Conservation (phyloP, 2,888 invertebrate species). For the Hoplodrina blanda region DNA sequence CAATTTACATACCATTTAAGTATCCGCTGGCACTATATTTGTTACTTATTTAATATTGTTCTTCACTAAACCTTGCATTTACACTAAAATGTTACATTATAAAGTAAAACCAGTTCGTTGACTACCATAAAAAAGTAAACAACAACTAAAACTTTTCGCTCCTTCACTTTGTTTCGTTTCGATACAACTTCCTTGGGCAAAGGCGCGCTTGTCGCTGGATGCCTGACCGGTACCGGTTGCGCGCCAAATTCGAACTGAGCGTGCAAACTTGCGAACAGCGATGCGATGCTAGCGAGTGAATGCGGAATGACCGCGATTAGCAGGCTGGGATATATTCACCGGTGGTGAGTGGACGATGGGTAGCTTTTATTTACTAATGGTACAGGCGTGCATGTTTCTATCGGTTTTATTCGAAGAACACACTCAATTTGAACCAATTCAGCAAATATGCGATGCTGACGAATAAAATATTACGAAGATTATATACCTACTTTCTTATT, state of each 20-base stretch:
- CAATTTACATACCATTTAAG: conserved; percentile 71
- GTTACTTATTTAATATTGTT: conserved; percentile 32
- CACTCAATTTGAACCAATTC: conserved; percentile 53
- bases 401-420: conserved; percentile 63
- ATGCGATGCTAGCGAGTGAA: conserved; percentile 59
- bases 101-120: conserved; percentile 65
- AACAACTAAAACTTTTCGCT: conserved; percentile 72
- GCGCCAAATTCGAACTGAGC: conserved; percentile 88
- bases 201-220: conserved; percentile 77
- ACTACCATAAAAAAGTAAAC: conserved; percentile 75
- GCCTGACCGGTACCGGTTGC: conserved; percentile 67
- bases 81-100: conserved; percentile 56
- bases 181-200: conserved; percentile 70
- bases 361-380: conserved; percentile 66
- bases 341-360: conserved; percentile 54
- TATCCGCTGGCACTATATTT: conserved; percentile 43
- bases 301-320: conserved; percentile 67
- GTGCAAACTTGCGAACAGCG: conserved; percentile 46
- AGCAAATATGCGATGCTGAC: conserved; percentile 54
- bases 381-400: conserved; percentile 57
- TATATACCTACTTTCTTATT: too few relatives aligned
- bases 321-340: conserved; percentile 56
- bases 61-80: conserved; percentile 50
- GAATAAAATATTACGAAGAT: conserved; percentile 16
- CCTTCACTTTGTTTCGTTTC: conserved; percentile 63